phyloP scores from a whole-genome alignment of 2,888 invertebrate genomes.

The Digitonthophagus gazella region DNA sequence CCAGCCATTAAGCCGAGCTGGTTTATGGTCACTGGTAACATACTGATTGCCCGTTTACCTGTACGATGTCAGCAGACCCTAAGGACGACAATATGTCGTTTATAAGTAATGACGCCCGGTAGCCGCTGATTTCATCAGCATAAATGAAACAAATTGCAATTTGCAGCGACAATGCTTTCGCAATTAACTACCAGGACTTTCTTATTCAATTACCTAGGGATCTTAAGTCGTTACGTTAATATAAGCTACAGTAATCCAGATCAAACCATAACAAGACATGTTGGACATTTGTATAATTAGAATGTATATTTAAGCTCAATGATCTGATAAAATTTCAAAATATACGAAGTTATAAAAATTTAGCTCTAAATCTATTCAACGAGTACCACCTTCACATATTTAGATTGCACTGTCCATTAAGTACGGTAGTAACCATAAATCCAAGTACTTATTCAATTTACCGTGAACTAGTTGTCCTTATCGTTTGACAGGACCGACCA shows the following conservation, averaged over 20 bases:
- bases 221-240: neutral
- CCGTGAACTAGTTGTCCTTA: neutral
- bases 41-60: slow-evolving; percentile 12
- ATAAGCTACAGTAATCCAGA: too few species aligned
- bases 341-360: too few species aligned
- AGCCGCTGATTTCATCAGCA: slow-evolving; percentile 14
- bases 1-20: slow-evolving; percentile 9
- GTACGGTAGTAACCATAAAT: neutral
- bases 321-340: too few species aligned
- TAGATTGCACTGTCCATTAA: neutral
- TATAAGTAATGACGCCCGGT: slow-evolving; percentile 7
- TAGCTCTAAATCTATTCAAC: too few species aligned
- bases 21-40: slow-evolving; percentile 7
- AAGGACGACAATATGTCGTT: slow-evolving; percentile 13
- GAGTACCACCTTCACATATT: neutral
- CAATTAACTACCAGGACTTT: slow-evolving; percentile 7
- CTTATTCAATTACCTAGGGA: slow-evolving; percentile 6
- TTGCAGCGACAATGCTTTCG: slow-evolving; percentile 8
- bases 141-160: slow-evolving; percentile 18
- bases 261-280: too few species aligned
- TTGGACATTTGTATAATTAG: too few species aligned
- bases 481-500: neutral
- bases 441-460: neutral
- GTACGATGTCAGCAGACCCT: neutral
- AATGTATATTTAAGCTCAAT: too few species aligned